A percentile compares a stretch with the other conserved stretches of the same genome.
phyloP scores from a whole-genome alignment of 2,113 vertebrate genomes.

The Baryphthengus martii region DNA sequence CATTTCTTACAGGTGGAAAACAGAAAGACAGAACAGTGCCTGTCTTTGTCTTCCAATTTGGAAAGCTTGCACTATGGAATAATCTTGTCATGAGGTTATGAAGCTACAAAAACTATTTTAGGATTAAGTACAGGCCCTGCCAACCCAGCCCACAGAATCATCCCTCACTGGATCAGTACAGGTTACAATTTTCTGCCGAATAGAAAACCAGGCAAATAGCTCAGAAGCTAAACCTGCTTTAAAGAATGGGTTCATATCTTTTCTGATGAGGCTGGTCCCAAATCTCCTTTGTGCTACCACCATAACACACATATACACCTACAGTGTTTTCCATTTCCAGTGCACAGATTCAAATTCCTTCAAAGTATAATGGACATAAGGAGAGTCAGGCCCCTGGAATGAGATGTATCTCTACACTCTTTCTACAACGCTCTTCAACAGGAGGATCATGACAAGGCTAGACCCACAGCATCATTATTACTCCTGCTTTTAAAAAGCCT shows the following conservation, averaged over 20 bases:
- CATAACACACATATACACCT: fast-evolving
- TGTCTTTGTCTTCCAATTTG: neutral
- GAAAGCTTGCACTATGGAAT: slow-evolving; percentile 7
- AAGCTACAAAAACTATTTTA: slow-evolving; percentile 37
- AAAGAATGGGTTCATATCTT: neutral
- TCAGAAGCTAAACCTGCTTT: neutral
- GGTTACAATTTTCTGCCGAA: neutral
- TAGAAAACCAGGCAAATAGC: neutral
- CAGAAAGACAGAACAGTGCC: neutral
- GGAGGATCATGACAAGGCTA: neutral
- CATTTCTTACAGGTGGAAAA: slow-evolving; percentile 10
- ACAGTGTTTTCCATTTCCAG: neutral
- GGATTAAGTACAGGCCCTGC: neutral
- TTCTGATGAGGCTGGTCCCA: neutral
- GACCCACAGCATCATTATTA: neutral
- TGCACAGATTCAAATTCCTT: neutral
- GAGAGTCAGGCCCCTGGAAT: neutral
- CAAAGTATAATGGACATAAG: neutral
- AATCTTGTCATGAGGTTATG: slow-evolving; percentile 13
- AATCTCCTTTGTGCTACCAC: neutral
- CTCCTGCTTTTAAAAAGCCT: neutral
- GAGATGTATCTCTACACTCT: neutral
- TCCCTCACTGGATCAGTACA: neutral
- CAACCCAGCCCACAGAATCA: neutral
- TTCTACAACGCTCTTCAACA: neutral